Conservation (phyloP, 2,888 invertebrate genomes). For the Piscicola geometra region DNA sequence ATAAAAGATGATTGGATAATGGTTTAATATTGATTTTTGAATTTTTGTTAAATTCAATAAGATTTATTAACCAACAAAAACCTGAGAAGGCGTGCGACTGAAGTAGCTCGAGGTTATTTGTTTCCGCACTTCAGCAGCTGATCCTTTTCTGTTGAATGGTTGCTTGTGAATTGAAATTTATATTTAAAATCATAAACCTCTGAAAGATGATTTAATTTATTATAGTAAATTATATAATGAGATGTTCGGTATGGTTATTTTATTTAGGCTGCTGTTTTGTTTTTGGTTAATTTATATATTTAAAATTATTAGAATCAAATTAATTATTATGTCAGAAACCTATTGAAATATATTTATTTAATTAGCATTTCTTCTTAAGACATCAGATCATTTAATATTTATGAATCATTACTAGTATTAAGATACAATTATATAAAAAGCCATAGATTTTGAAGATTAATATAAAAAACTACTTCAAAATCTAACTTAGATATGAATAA, state of each 20-base stretch:
- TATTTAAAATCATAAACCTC: not conserved
- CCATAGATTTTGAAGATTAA: too few relatives aligned
- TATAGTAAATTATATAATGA: not conserved
- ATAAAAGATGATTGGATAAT: not conserved
- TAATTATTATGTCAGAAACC: too few relatives aligned
- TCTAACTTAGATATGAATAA: not conserved
- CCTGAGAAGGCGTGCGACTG: conserved; percentile 36
- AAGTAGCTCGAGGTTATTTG: conserved; percentile 63
- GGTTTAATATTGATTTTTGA: not conserved
- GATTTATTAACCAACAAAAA: not conserved
- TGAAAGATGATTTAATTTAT: not conserved
- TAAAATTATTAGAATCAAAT: too few relatives aligned
- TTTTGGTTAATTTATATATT: too few relatives aligned
- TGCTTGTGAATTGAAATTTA: not conserved
- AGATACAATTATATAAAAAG: too few relatives aligned
- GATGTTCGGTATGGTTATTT: too few relatives aligned
- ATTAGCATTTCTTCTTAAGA: too few relatives aligned
- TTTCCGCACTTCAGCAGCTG: conserved; percentile 69
- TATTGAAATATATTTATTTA: too few relatives aligned
- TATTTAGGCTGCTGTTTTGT: too few relatives aligned
- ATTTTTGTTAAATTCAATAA: not conserved
- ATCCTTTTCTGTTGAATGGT: conserved; percentile 62
- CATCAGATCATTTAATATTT: too few relatives aligned
- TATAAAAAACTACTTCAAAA: not conserved
- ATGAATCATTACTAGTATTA: too few relatives aligned